These are phyloP conservation scores for Cyanoramphus novaezelandiae DNA, from an alignment of 2,113 vertebrate genomes.

Conservation along the genomic window DNA sequence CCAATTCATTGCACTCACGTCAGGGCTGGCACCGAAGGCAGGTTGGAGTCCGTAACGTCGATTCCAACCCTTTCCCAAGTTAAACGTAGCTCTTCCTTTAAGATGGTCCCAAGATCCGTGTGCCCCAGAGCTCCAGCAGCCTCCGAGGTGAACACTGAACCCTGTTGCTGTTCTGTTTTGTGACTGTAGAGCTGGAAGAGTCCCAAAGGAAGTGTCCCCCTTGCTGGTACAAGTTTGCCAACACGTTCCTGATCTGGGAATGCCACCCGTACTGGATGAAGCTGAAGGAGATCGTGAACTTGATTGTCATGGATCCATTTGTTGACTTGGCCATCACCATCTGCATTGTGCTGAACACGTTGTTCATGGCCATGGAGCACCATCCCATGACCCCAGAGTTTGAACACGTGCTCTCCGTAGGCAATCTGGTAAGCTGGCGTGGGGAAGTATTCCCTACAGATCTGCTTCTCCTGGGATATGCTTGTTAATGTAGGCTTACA, in stretches of 20 bases:
- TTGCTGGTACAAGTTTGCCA: slow-evolving; percentile 98
- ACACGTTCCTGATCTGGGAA: slow-evolving; percentile 95
- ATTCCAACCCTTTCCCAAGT: neutral
- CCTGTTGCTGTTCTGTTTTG: neutral
- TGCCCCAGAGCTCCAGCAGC: neutral
- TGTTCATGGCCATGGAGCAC: slow-evolving; percentile 99
- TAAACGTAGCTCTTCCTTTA: neutral
- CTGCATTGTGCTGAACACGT: slow-evolving; percentile 96
- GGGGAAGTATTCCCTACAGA: rapidly evolving
- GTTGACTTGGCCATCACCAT: slow-evolving; percentile 98
- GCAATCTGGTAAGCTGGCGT: slow-evolving; percentile 87
- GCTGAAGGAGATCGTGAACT: slow-evolving; percentile 90
- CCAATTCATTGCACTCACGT: neutral
- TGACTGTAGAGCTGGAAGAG: slow-evolving; percentile 88
- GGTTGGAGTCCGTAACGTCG: neutral
- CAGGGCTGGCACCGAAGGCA: neutral
- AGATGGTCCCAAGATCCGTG: neutral
- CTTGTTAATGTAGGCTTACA: rapidly evolving
- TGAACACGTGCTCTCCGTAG: slow-evolving; percentile 82
- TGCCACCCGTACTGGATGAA: slow-evolving; percentile 92
- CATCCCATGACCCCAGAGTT: slow-evolving; percentile 92
- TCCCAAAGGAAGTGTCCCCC: slow-evolving; percentile 96
- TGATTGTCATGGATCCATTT: slow-evolving; percentile 98
- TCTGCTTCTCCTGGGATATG: neutral
- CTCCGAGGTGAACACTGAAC: neutral